A percentile compares a stretch with the other conserved stretches of the same genome.
These are phyloP conservation scores for Pangasius sanitwongsei DNA, from an alignment of 2,797 vertebrate species.

Conservation along the genomic window DNA sequence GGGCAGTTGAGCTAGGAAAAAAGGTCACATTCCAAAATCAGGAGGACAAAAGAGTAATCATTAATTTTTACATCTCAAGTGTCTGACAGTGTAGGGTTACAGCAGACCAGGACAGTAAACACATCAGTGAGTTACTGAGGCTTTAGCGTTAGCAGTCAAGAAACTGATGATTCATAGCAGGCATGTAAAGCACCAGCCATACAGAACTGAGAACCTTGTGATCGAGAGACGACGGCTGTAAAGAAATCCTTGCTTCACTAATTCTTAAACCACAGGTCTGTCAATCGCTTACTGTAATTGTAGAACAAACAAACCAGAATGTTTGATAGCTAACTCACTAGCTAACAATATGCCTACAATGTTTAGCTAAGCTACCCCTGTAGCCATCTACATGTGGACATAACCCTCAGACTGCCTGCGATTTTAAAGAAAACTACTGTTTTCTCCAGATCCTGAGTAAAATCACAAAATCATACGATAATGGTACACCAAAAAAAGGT, in stretches of 20 bases:
- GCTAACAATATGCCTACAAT: not conserved
- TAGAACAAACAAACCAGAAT: not conserved
- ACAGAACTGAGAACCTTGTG: constrained; percentile 5
- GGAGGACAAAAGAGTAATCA: not conserved
- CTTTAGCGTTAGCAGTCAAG: not conserved
- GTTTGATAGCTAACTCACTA: not conserved
- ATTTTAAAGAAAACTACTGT: not conserved
- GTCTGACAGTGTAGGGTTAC: not conserved
- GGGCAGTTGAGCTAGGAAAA: not conserved
- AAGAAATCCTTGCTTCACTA: constrained; percentile 6
- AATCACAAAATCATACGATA: not conserved
- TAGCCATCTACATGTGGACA: not conserved
- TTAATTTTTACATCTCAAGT: not conserved
- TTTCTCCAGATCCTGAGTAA: not conserved
- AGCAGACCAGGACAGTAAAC: not conserved
- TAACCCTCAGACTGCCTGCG: not conserved
- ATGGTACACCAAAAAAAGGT: not conserved
- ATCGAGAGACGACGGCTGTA: not conserved
- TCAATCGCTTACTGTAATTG: not conserved
- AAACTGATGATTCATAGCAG: constrained; percentile 29
- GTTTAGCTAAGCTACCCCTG: not conserved
- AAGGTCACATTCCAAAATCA: not conserved
- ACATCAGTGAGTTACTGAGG: not conserved
- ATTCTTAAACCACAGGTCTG: not conserved
- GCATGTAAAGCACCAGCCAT: not conserved